These are phyloP conservation scores for Staurois parvus DNA, from an alignment of 2,797 vertebrate genomes.

Conservation along the genomic window DNA sequence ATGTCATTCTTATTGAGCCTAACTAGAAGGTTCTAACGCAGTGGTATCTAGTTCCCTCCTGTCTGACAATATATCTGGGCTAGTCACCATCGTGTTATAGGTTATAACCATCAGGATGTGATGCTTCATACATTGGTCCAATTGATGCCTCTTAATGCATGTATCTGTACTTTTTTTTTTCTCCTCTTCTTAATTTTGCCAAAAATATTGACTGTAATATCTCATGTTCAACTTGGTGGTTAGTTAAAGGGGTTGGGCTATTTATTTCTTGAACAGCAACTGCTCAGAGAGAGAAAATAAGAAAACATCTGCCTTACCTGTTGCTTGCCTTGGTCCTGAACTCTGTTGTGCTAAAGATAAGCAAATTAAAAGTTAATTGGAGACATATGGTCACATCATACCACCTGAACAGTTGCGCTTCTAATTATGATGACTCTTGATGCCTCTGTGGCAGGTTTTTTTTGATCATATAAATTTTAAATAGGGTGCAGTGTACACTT, in stretches of 20 bases:
- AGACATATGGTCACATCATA: conserved; percentile 37
- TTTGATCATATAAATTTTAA: background rate
- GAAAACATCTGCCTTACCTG: background rate
- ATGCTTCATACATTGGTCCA: too few relatives aligned
- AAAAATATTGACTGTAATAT: too few relatives aligned
- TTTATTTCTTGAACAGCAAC: background rate
- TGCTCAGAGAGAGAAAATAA: background rate
- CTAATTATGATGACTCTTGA: background rate
- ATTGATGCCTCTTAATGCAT: too few relatives aligned
- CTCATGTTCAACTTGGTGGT: background rate
- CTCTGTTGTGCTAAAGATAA: background rate
- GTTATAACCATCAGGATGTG: too few relatives aligned
- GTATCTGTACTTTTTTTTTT: too few relatives aligned
- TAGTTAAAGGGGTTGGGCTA: background rate
- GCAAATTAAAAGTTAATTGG: conserved; percentile 34
- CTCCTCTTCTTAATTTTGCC: too few relatives aligned
- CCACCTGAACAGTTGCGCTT: conserved; percentile 6
- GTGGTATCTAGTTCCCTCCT: too few relatives aligned
- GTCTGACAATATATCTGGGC: too few relatives aligned
- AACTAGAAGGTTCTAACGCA: too few relatives aligned
- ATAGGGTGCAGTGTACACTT: background rate
- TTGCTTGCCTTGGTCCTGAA: conserved; percentile 18
- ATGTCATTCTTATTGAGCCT: too few relatives aligned
- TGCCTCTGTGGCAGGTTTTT: background rate
- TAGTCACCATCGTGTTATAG: too few relatives aligned